Evolutionary conservation across 2,888 invertebrate species (phyloP).

Genomic region (Thymelicus sylvestris): DNA sequence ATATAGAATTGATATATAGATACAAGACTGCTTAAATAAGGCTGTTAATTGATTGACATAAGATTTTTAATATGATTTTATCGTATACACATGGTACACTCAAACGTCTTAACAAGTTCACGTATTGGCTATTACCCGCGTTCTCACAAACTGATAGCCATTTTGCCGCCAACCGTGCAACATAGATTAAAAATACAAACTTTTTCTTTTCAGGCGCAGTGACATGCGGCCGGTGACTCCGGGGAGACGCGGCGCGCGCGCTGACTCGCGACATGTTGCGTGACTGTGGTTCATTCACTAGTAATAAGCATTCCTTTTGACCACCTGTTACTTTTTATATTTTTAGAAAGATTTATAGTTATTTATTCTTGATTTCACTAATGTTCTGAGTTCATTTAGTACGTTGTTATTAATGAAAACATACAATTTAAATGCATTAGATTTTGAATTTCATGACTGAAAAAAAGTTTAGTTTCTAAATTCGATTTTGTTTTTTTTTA

Average conservation of each 20-base stretch:
- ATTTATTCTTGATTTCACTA: too few relatives aligned
- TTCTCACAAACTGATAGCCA: not conserved
- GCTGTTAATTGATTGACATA: too few relatives aligned
- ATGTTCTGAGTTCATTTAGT: too few relatives aligned
- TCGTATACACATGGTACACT: too few relatives aligned
- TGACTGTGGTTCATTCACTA: constrained; percentile 41
- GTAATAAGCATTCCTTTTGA: constrained; percentile 26
- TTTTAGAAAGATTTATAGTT: not conserved
- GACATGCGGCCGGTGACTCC: constrained; percentile 55
- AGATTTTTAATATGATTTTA: not conserved
- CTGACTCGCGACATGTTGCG: constrained; percentile 40
- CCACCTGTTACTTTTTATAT: constrained; percentile 8
- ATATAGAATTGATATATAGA: too few relatives aligned
- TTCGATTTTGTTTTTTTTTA: constrained; percentile 5
- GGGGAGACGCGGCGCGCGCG: constrained; percentile 52
- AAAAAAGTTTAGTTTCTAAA: too few relatives aligned
- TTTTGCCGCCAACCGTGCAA: constrained; percentile 16
- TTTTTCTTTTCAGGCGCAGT: constrained; percentile 58
- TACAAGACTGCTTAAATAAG: too few relatives aligned
- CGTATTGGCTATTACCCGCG: not conserved
- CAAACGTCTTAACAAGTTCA: too few relatives aligned
- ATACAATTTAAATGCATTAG: too few relatives aligned
- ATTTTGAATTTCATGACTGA: too few relatives aligned
- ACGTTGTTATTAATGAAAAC: too few relatives aligned
- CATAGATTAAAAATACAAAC: constrained; percentile 36